These are phyloP conservation scores for Hippocampus mohnikei DNA, from an alignment of 2,113 vertebrate species.

Conservation along the genomic window DNA sequence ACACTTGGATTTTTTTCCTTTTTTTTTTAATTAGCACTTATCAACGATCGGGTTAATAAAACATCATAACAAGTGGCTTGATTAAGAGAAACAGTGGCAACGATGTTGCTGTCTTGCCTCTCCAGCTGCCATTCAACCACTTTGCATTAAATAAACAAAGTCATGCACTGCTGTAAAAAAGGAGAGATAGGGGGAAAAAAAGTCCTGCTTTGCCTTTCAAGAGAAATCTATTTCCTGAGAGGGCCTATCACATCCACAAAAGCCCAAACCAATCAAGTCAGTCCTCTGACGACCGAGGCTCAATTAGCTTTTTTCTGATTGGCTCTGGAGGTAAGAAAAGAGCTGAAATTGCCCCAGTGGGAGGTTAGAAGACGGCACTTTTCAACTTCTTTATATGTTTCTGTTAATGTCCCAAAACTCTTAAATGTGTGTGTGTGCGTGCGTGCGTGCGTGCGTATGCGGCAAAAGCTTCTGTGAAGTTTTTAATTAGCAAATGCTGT, in stretches of 20 bases:
- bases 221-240: conserved; percentile 42
- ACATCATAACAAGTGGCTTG: background rate
- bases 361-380: conserved; percentile 60
- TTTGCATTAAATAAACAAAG: conserved; percentile 32
- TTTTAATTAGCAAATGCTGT: conserved; percentile 63
- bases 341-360: conserved; percentile 58
- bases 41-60: too few species aligned
- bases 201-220: conserved; percentile 31
- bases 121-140: conserved; percentile 24
- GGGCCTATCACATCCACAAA: conserved; percentile 49
- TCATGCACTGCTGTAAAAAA: conserved; percentile 27
- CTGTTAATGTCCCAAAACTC: conserved; percentile 61
- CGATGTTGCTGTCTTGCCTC: conserved; percentile 8
- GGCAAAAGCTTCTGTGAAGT: conserved; percentile 26
- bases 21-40: too few species aligned
- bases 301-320: conserved; percentile 59
- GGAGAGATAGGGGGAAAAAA: background rate
- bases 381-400: conserved; percentile 64
- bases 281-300: conserved; percentile 60
- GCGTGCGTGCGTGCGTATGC: conserved; percentile 42
- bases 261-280: conserved; percentile 64
- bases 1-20: too few species aligned
- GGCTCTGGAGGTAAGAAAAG: conserved; percentile 57
- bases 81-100: background rate
- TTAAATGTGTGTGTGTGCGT: conserved; percentile 61